Percentiles rank a stretch among this genome's conserved stretches.
phyloP scores from a whole-genome alignment of 2,888 invertebrate genomes.

The Aphelenchoides bicaudatus region DNA sequence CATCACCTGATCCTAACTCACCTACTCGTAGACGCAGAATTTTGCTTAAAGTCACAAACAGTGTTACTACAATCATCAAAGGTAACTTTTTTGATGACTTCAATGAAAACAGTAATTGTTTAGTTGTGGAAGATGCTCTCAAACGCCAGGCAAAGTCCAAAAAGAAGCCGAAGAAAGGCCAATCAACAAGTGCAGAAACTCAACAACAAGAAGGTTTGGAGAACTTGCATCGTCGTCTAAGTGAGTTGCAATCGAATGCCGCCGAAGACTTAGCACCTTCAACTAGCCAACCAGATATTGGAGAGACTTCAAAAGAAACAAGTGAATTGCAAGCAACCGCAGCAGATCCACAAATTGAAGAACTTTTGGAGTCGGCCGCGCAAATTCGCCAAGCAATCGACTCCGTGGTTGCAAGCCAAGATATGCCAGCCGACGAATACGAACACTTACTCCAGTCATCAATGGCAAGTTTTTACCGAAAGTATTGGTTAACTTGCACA shows the following conservation, averaged over 20 bases:
- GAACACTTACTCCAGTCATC: conserved; percentile 7
- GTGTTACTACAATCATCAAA: conserved; percentile 55
- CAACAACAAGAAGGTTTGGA: background rate
- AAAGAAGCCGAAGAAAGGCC: background rate
- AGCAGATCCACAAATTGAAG: background rate
- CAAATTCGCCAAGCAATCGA: background rate
- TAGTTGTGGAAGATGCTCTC: conserved; percentile 4
- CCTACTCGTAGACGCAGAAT: conserved; percentile 23
- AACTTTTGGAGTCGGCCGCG: background rate
- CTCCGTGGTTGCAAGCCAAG: background rate
- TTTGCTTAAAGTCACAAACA: conserved; percentile 51
- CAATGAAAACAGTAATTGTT: too few species aligned
- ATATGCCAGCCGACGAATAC: conserved; percentile 1
- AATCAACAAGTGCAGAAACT: background rate
- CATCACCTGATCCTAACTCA: background rate
- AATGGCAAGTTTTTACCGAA: conserved; percentile 4
- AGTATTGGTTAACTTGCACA: background rate
- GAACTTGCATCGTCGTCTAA: conserved; percentile 7
- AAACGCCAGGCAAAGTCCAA: conserved; percentile 1
- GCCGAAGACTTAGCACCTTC: background rate
- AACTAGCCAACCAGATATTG: background rate
- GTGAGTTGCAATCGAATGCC: conserved; percentile 6
- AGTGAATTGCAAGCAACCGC: background rate
- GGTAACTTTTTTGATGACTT: conserved; percentile 17
- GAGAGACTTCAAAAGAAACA: too few species aligned